Base-by-base conservation (phyloP, 1,140 invertebrate genomes). In the Brachionus sp. region DNA sequence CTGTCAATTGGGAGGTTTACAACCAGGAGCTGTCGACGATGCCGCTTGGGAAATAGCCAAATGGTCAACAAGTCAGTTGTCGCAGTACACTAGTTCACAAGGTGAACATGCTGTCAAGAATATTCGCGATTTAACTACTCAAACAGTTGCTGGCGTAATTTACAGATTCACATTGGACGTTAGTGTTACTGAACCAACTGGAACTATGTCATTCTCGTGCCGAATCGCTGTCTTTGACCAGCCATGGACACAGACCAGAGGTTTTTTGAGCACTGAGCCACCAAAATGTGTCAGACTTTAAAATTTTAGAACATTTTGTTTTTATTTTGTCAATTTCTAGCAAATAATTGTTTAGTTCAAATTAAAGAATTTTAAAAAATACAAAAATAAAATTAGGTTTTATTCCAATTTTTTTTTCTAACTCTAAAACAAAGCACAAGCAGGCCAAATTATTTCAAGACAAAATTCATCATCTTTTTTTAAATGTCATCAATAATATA, bases 111-210 rank as follows among this genome's bases (percentile, higher is more conserved):
- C 16, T 12, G 50, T 80, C 29, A 19, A 33, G 2, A 80, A 57
- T n/a, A 44, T 80, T 35, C 46, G 77, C 23, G 39, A 80, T 44
- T 9, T 80, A 12, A 64, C n/a, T n/a, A 62, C 23, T 29, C 77
- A 80, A 66, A n/a, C 35, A 39, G 77, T 80, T 44, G 50, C 77
- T 29, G 77, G 77, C 13, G 16, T 33, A 10, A 62, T 42, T 19
- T 80, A 80, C 33, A 80, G 35, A 57, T 80, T 80, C 42, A 80
- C 77, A 12, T 9, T 80, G n/a, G 77, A 80, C 42, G 37, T 80
- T n/a, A 57, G 23, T 37, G 39, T 80, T 2, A 9, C 3, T n/a
- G 25, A 2, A 6, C 37, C 70, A 19, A 75, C 23, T 53, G 39
- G 39, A 12, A 44, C 12, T 80, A 29, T 62, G 19, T 62, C 19